Evolutionary conservation across 2,888 invertebrate genomes (phyloP).

Genomic region (Anoncus sp.): DNA sequence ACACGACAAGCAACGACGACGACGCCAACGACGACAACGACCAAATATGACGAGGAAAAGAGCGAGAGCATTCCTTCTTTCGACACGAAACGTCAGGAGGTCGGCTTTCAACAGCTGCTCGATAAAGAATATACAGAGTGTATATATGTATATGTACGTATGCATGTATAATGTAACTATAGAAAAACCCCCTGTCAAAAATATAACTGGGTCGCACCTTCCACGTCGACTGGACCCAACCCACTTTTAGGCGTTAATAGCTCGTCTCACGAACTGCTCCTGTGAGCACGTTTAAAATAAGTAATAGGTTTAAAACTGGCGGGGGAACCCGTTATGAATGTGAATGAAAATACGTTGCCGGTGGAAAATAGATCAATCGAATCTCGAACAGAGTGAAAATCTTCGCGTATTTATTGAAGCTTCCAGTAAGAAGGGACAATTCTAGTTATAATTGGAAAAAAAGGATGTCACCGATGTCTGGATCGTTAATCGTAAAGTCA

Average conservation of each 20-base stretch:
- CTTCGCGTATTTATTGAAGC: not conserved
- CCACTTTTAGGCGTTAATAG: slow-evolving; percentile 49
- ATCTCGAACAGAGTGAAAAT: too few relatives aligned
- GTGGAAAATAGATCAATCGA: not conserved
- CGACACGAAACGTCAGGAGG: slow-evolving; percentile 22
- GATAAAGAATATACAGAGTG: not conserved
- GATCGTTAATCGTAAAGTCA: too few relatives aligned
- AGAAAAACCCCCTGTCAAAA: slow-evolving; percentile 5
- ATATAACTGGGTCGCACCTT: slow-evolving; percentile 36
- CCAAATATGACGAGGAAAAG: slow-evolving; percentile 8
- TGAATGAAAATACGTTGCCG: slow-evolving; percentile 9
- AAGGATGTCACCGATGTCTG: too few relatives aligned
- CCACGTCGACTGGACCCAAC: slow-evolving; percentile 27
- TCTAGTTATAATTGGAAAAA: not conserved
- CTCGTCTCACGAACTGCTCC: not conserved
- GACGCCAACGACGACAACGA: not conserved
- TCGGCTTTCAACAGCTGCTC: slow-evolving; percentile 43
- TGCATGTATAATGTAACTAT: not conserved
- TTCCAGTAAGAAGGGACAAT: not conserved
- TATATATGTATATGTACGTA: slow-evolving; percentile 11
- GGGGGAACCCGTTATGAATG: not conserved
- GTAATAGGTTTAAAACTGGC: not conserved
- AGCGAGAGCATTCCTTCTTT: slow-evolving; percentile 12
- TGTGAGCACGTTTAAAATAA: slow-evolving; percentile 28
- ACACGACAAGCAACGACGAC: slow-evolving; percentile 17